Evolutionary conservation across 1,140 invertebrate genomes (phyloP).

Genomic region (Cherax quadricarinatus): DNA sequence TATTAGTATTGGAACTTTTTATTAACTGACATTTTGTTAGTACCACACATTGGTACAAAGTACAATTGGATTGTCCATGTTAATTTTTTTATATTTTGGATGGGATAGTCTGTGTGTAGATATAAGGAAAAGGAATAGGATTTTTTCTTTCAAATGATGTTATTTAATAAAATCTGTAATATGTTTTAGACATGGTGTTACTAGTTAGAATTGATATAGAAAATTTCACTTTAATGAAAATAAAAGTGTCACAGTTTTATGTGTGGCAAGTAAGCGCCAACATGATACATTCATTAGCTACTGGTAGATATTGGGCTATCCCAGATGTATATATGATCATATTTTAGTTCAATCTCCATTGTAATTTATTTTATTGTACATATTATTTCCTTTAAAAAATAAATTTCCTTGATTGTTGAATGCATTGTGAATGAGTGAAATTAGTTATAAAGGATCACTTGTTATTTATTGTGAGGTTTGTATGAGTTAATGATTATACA

Average conservation of each 20-base stretch:
- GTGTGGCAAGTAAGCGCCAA: not conserved
- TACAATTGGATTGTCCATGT: constrained; percentile 40
- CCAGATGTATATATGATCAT: constrained; percentile 1
- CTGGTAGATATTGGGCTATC: constrained; percentile 11
- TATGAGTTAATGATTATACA: constrained; percentile 10
- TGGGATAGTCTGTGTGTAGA: not conserved
- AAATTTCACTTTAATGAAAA: not conserved
- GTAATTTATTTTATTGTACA: constrained; percentile 59
- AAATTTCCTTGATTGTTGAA: constrained; percentile 36
- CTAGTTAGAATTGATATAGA: not conserved
- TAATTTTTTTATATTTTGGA: constrained; percentile 21
- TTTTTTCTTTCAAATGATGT: not conserved
- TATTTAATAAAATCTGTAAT: not conserved
- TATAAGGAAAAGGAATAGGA: not conserved
- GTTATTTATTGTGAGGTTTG: not conserved
- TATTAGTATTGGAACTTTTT: not conserved
- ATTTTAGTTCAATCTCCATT: constrained; percentile 45
- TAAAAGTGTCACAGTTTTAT: not conserved
- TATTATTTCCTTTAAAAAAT: constrained; percentile 41
- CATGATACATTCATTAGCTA: not conserved
- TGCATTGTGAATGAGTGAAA: constrained; percentile 25
- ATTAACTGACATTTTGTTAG: not conserved
- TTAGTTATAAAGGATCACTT: not conserved
- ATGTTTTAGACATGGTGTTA: not conserved
- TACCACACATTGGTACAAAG: constrained; percentile 11